A percentile compares a stretch with the other conserved stretches of the same genome.
phyloP scores from a whole-genome alignment of 2,888 invertebrate species.

The Chromoteleia sp. region DNA sequence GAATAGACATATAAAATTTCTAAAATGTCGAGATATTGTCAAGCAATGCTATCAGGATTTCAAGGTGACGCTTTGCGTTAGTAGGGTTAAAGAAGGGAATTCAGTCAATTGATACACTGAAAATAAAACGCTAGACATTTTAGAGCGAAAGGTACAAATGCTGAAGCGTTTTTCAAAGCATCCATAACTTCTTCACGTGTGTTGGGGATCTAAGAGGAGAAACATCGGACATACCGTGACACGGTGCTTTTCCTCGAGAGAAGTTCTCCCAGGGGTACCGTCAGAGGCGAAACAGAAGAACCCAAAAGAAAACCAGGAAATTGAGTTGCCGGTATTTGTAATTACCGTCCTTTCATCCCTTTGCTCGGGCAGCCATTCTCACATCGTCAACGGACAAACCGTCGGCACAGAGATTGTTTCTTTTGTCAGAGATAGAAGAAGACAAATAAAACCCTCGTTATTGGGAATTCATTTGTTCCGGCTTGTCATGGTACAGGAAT shows the following conservation, averaged over 20 bases:
- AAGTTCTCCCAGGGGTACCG: conserved; percentile 50
- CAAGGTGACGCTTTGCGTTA: too few species aligned
- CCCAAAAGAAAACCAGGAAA: conserved; percentile 68
- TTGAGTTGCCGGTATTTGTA: conserved; percentile 76
- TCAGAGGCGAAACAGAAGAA: conserved; percentile 60
- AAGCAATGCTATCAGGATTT: too few species aligned
- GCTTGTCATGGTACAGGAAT: conserved; percentile 14
- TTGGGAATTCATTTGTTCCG: conserved; percentile 66
- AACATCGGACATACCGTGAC: conserved; percentile 22
- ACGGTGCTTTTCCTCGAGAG: conserved; percentile 32
- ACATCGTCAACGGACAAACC: conserved; percentile 57
- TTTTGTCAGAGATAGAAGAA: conserved; percentile 53
- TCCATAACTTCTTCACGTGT: conserved; percentile 42
- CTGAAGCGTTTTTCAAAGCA: conserved; percentile 14
- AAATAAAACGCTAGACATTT: conserved; percentile 3
- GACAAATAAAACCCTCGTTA: conserved; percentile 61
- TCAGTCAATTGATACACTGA: too few species aligned
- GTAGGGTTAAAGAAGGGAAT: too few species aligned
- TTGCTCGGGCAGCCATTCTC: conserved; percentile 59
- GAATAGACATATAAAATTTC: too few species aligned
- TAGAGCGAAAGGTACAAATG: conserved; percentile 31
- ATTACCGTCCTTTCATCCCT: conserved; percentile 74
- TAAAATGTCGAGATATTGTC: too few species aligned
- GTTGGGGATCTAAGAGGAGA: conserved; percentile 31
- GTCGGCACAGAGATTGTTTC: conserved; percentile 38